These are phyloP conservation scores for Smittia aterrima DNA, from an alignment of 2,888 invertebrate genomes.

Conservation along the genomic window DNA sequence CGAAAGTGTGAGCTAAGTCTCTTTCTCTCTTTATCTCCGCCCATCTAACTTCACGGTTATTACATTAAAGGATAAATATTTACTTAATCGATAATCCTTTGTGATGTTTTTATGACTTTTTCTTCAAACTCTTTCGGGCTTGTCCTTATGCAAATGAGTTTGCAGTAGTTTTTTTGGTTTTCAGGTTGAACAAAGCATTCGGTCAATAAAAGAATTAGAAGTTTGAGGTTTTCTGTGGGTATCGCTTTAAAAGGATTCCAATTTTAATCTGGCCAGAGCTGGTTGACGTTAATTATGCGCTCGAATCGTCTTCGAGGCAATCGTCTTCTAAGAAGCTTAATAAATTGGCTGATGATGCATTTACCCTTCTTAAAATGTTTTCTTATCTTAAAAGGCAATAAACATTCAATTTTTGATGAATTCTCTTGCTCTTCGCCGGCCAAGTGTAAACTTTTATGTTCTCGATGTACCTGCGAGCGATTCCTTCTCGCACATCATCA, in stretches of 20 bases:
- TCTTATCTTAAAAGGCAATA: conserved; percentile 24
- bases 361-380: conserved; percentile 8
- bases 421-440: not conserved
- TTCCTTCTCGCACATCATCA: not conserved
- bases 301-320: not conserved
- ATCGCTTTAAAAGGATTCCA: conserved; percentile 25
- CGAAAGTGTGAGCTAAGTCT: not conserved
- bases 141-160: conserved; percentile 24
- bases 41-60: conserved; percentile 16
- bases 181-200: not conserved
- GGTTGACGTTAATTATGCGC: conserved; percentile 16
- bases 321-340: not conserved
- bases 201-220: not conserved
- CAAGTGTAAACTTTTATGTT: not conserved
- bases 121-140: not conserved
- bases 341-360: conserved; percentile 29
- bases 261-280: not conserved
- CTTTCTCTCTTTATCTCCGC: too few species aligned
- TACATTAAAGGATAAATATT: conserved; percentile 41
- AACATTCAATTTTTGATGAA: conserved; percentile 22
- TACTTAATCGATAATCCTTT: conserved; percentile 40
- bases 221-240: conserved; percentile 20
- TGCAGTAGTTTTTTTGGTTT: not conserved
- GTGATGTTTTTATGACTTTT: conserved; percentile 41
- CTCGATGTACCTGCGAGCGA: conserved; percentile 9